Evolutionary conservation across 30 jellyfish, hydroid and myxozoan genomes (phyloP), one percentile per base, ranked within the genome.

Genomic region (Kudoa iwatai): DNA sequence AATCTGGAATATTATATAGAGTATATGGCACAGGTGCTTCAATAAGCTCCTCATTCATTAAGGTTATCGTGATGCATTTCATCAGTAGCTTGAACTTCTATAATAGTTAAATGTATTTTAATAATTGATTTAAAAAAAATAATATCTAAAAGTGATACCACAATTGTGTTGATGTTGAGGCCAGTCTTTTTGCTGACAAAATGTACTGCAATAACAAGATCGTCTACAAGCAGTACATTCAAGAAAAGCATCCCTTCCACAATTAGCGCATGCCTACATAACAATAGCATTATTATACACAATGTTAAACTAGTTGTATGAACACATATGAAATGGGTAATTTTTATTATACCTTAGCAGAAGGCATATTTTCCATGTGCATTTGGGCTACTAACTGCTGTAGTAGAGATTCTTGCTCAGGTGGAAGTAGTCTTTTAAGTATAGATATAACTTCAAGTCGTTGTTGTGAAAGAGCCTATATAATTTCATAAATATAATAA

Each of bases 181-280:
- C 90, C 90, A 67, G 55, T 67, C 90, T 50, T 54, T 58, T 34
- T 50, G 65, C 43, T 67, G 90, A 46, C 90, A 67, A 34, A 49
- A 67, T 38, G 48, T 54, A 20, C 85, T 48, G 33, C 90, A 67
- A 50, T 67, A 67, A 39, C 59, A 59, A 3, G 51, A 58, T 22
- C 46, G 47, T 49, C 52, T 51, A 48, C 90, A 67, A 2, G 85
- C 90, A 3, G 83, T 58, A 47, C 90, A 67, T 58, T 58, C 85
- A 19, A 58, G 57, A 10, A 59, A 49, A 1, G 90, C 90, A 16
- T 67, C 90, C 1, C 90, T 50, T 24, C 83, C 58, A 25, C 90
- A 67, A 61, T 67, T 67, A 36, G 58, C 82, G 47, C 90, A 67
- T 10, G 20, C 44, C 85, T 67, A 43, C 26, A 67, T 31, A 24